These are phyloP conservation scores for Taenaris catops DNA, from an alignment of 2,888 invertebrate species.

Conservation along the genomic window DNA sequence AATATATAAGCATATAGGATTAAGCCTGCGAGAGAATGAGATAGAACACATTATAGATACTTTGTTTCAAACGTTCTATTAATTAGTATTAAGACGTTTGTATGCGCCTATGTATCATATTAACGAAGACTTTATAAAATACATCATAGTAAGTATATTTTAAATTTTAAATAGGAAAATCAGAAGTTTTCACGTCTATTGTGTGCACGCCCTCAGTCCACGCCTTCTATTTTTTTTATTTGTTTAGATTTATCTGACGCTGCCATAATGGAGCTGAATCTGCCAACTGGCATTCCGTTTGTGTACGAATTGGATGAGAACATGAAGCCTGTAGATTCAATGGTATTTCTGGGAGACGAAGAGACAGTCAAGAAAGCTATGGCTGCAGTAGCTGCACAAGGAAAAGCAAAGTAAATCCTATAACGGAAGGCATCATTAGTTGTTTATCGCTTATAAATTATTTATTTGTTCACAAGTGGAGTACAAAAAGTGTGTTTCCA, in stretches of 20 bases:
- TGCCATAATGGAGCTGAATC: constrained; percentile 86
- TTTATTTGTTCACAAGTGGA: constrained; percentile 1
- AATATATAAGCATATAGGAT: too few relatives aligned
- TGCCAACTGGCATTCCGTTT: constrained; percentile 90
- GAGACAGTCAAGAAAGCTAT: constrained; percentile 88
- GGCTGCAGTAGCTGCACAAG: constrained; percentile 88
- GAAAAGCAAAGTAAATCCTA: constrained; percentile 82
- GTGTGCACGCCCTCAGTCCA: too few relatives aligned
- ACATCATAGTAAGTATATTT: too few relatives aligned
- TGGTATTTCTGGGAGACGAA: constrained; percentile 89
- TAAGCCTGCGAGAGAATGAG: too few relatives aligned
- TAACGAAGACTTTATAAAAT: too few relatives aligned
- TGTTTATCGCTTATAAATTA: constrained; percentile 3
- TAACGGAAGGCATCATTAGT: neutral
- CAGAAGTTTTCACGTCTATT: too few relatives aligned
- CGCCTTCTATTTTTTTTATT: too few relatives aligned
- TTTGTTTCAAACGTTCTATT: too few relatives aligned
- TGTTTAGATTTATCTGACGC: constrained; percentile 86
- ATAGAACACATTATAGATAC: too few relatives aligned
- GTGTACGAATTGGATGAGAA: constrained; percentile 87
- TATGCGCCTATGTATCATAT: too few relatives aligned
- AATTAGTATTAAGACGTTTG: too few relatives aligned
- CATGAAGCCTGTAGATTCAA: constrained; percentile 84
- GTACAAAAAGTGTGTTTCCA: neutral
- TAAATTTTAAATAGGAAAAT: too few relatives aligned